phyloP scores from a whole-genome alignment of 2,797 vertebrate species.

The Smutsia temminckii region DNA sequence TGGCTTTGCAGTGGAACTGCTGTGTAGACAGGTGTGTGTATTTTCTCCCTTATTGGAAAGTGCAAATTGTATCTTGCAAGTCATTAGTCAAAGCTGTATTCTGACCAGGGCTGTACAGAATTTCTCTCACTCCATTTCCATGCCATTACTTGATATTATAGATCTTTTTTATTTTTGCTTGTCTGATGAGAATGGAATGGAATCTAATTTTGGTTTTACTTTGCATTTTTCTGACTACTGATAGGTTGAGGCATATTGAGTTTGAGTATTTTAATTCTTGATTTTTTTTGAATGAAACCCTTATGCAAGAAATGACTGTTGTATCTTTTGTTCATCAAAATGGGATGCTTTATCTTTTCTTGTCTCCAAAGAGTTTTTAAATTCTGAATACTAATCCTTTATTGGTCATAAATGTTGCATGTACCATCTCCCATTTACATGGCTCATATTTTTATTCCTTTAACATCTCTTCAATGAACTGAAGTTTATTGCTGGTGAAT shows the following conservation, averaged over 20 bases:
- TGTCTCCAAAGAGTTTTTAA: background rate
- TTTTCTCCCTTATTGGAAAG: background rate
- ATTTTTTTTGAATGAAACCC: background rate
- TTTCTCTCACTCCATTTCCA: background rate
- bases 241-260: background rate
- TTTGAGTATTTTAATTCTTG: background rate
- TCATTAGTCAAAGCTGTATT: background rate
- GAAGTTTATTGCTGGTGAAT: background rate
- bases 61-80: background rate
- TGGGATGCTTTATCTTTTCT: background rate
- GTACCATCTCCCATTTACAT: background rate
- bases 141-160: background rate
- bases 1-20: background rate
- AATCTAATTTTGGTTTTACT: slow-evolving; percentile 19
- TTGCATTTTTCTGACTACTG: background rate
- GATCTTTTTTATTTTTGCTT: background rate
- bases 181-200: background rate
- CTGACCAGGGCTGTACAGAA: background rate
- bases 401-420: background rate
- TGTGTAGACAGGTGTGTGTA: background rate
- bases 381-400: background rate
- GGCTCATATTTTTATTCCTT: background rate
- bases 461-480: background rate
- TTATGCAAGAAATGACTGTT: background rate
- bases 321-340: background rate